Percentiles rank a stretch among this genome's conserved stretches.
Evolutionary conservation across 2,888 invertebrate genomes (phyloP).

Genomic region (Zaprionus bogoriensis): DNA sequence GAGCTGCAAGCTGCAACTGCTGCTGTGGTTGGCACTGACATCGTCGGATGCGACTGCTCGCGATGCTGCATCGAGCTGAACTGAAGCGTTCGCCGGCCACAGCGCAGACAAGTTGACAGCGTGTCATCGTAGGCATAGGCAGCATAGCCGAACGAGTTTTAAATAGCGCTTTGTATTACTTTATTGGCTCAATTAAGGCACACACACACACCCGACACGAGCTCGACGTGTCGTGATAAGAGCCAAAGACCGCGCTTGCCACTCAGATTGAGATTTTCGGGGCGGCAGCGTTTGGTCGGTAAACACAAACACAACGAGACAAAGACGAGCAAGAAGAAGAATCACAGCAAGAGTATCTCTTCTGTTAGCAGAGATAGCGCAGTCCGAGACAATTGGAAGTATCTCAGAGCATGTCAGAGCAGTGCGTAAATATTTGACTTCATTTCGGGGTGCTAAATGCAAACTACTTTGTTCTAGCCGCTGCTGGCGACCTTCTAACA

Average conservation of each 20-base stretch:
- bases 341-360: conserved; percentile 5
- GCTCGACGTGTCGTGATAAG: conserved; percentile 58
- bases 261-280: background rate
- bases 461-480: conserved; percentile 26
- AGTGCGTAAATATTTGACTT: conserved; percentile 27
- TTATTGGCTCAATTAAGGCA: conserved; percentile 79
- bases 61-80: conserved; percentile 61
- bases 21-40: conserved; percentile 35
- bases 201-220: no score
- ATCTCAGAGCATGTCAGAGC: background rate
- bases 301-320: conserved; percentile 56
- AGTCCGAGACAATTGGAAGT: background rate
- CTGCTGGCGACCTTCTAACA: conserved; percentile 6
- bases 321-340: conserved; percentile 8
- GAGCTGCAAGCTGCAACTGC: conserved; percentile 30
- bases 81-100: conserved; percentile 37
- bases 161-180: conserved; percentile 72
- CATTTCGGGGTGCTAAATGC: conserved; percentile 28
- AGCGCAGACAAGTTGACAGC: conserved; percentile 51
- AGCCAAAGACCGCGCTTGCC: conserved; percentile 5
- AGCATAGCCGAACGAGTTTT: conserved; percentile 53
- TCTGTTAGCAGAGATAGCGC: conserved; percentile 3
- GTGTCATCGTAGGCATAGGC: conserved; percentile 39
- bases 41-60: conserved; percentile 48
- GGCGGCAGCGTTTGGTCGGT: conserved; percentile 33